Evolutionary conservation across 2,113 vertebrate species (phyloP), one percentile per base, ranked within the genome.

Genomic region (Riparia riparia): DNA sequence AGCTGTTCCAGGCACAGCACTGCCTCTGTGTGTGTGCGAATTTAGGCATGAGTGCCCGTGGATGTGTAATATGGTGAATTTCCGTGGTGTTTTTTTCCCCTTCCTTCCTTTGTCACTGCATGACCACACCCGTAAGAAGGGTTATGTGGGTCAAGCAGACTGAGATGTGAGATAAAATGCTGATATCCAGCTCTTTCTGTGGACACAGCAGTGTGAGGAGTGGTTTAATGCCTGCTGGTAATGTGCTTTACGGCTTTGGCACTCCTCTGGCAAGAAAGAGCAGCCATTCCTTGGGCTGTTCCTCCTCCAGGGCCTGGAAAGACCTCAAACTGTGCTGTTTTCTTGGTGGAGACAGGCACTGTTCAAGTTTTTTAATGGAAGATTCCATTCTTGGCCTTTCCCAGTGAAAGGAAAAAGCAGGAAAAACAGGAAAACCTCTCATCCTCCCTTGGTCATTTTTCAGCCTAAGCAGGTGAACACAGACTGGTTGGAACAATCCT

Each of bases 21-120:
- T 70, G 37, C 29, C 22, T 2, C 3, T 3, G 12, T 8, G 17
- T 31, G 45, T 17, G 34, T 17, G 41, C 17, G n/a, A 26, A 17
- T 20, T 31, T 4, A 24, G 34, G 22, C 15, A 5, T 0, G 28
- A 2, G 4, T 7, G 7, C 44, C 45, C 12, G 1, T 0, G 20
- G 5, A 4, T 31, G 2, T 1, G 4, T 0, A 3, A 19, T 4
- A 28, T 12, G 11, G 18, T 3, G 42, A 32, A 17, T 41, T 81
- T 65, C 77, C 9, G 1, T 5, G 18, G 3, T 4, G 16, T 0
- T 6, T 63, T 63, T 45, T 24, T 2, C 6, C 6, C 24, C 25
- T 26, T 57, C 1, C 0, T 25, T 72, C 34, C 42, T 44, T 13
- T 26, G 39, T 45, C 32, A 25, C 17, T 0, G 1, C 19, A 7